A percentile compares a stretch with the other conserved stretches of the same genome.
Evolutionary conservation across 2,797 vertebrate species (phyloP).

Genomic region (Diglossa cyanea): DNA sequence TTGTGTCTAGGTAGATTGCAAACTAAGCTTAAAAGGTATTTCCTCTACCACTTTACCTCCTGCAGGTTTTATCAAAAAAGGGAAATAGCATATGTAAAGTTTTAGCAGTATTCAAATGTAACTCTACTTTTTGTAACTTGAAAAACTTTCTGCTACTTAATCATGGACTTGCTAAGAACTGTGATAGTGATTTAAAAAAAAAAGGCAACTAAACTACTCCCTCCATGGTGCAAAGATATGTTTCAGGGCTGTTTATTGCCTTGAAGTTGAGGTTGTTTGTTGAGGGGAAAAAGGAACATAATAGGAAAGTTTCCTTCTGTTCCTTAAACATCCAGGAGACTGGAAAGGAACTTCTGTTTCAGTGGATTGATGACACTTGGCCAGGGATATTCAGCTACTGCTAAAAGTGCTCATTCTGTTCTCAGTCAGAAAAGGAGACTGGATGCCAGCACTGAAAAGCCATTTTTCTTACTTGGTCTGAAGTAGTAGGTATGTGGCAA

Average conservation of each 20-base stretch:
- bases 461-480: not conserved
- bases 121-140: not conserved
- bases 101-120: not conserved
- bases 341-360: not conserved
- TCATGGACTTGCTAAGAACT: not conserved
- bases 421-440: not conserved
- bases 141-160: not conserved
- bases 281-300: not conserved
- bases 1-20: not conserved
- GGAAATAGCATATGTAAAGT: rapidly evolving
- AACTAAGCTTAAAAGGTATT: not conserved
- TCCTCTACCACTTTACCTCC: not conserved
- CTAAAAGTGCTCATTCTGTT: not conserved
- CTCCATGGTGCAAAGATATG: not conserved
- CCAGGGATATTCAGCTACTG: not conserved
- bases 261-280: not conserved
- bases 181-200: not conserved
- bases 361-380: not conserved
- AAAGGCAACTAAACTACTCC: rapidly evolving
- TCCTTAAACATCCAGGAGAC: not conserved
- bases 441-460: not conserved
- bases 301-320: not conserved
- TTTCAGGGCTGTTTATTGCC: not conserved
- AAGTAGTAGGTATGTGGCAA: not conserved
- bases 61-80: not conserved